Conservation (phyloP, 2,113 vertebrate species). For the Lates calcarifer region DNA sequence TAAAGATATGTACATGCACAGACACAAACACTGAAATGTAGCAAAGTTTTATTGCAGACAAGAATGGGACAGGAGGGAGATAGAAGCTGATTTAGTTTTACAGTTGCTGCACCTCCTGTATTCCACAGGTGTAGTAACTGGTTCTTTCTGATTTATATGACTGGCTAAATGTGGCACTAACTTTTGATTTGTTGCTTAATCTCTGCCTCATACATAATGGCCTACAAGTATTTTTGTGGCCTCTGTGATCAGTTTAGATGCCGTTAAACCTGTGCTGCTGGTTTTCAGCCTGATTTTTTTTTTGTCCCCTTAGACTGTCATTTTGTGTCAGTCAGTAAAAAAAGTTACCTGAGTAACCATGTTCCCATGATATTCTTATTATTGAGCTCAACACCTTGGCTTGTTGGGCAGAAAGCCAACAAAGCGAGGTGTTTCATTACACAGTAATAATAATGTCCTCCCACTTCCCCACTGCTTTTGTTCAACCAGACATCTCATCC, state of each 20-base stretch:
- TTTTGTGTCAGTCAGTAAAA: not conserved
- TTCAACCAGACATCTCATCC: conserved; percentile 18
- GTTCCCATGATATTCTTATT: not conserved
- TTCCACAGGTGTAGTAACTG: not conserved
- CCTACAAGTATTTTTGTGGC: not conserved
- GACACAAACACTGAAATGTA: not conserved
- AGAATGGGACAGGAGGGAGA: not conserved
- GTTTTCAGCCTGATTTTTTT: not conserved
- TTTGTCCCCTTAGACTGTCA: not conserved
- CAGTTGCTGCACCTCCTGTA: not conserved
- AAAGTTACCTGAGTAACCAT: conserved; percentile 15
- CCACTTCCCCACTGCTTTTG: conserved; percentile 16
- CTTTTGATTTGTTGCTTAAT: not conserved
- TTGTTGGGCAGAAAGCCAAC: not conserved
- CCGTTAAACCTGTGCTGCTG: not conserved
- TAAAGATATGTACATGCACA: not conserved
- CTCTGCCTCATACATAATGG: not conserved
- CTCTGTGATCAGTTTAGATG: not conserved
- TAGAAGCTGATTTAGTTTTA: not conserved
- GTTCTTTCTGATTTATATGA: conserved; percentile 9
- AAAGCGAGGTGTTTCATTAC: conserved; percentile 5
- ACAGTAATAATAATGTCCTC: conserved; percentile 9
- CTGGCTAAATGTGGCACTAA: conserved; percentile 5
- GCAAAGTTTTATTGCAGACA: not conserved
- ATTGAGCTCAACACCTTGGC: not conserved